Base-by-base conservation (phyloP, 2,797 vertebrate genomes). In the Meriones psammophilus region DNA sequence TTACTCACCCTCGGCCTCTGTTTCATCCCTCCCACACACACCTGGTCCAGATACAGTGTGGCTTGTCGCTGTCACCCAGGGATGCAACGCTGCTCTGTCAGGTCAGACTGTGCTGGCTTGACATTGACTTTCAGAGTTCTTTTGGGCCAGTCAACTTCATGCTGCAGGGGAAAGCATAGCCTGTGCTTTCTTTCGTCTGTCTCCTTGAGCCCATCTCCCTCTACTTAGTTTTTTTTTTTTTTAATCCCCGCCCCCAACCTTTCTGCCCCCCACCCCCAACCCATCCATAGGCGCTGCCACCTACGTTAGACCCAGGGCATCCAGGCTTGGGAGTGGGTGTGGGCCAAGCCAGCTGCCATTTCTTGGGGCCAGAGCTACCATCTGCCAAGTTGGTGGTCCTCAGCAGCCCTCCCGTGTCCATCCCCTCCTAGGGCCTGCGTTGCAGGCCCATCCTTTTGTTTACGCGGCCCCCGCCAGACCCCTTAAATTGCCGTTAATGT, bases 401-500 rank as follows among this genome's bases (percentile, higher is more conserved):
- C 58, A 1, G 64, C 2, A 62, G 78, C 91, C 83, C 33, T 84
- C 86, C 85, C 69, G 3, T 93, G 94, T 89, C 96, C 26, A 62
- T 97, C 97, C 94, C 96, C 97, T 98, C 98, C 97, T 97, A 96
- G 97, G 93, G 98, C 98, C 98, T 93, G 91, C 98, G 98, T 98
- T 98, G 98, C 98, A 97, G 98, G 98, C 96, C 97, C 0, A 84
- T 97, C 98, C 98, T 98, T 99, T 99, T 99, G 99, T 99, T 99
- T 99, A 98, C 98, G 98, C 98, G 98, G 98, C 98, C 99, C 98
- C 97, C 94, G 93, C 98, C 98, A 99, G 99, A 99, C 99, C 99
- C 99, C 99, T 99, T 99, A 99, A 99, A 99, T 99, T 99, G 99
- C 99, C 99, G 99, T 99, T 99, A 99, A 99, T 99, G 99, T 99